Percentiles rank a stretch among this genome's conserved stretches.
phyloP scores from a whole-genome alignment of 2,888 invertebrate genomes.

The Zygaena filipendulae region DNA sequence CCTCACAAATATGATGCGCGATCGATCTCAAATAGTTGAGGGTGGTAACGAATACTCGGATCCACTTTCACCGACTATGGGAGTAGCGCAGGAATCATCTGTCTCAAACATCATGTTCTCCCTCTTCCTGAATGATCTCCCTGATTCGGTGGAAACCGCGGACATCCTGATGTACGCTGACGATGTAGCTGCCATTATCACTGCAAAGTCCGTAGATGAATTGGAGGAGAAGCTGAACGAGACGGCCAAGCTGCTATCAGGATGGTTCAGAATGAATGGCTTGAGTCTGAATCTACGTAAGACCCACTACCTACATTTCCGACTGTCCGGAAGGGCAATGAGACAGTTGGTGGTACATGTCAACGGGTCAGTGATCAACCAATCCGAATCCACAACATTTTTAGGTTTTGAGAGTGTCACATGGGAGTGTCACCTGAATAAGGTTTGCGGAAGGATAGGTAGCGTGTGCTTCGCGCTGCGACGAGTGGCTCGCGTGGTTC shows the following conservation, averaged over 20 bases:
- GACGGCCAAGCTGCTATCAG: background rate
- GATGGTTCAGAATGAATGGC: conserved; percentile 7
- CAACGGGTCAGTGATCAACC: background rate
- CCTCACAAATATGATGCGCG: background rate
- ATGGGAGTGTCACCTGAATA: no score
- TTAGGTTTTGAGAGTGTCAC: no score
- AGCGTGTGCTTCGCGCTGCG: no score
- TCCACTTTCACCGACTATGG: no score
- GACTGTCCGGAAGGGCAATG: background rate
- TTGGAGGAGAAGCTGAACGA: conserved; percentile 1
- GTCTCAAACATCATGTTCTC: conserved; percentile 3
- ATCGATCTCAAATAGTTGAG: conserved; percentile 1
- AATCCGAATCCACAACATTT: conserved; percentile 1
- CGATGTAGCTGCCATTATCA: conserved; percentile 2
- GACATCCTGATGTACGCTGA: no score
- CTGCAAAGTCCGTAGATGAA: background rate
- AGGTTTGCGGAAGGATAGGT: no score
- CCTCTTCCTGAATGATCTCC: conserved; percentile 7
- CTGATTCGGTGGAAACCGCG: background rate
- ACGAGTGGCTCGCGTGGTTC: no score
- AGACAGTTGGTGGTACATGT: background rate
- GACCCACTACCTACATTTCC: conserved; percentile 5
- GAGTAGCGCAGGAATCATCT: no score
- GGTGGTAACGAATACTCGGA: conserved; percentile 1
- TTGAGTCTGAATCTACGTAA: conserved; percentile 3